These are phyloP conservation scores for Oryctes rhinoceros DNA, from an alignment of 1,140 invertebrate species.

Conservation along the genomic window DNA sequence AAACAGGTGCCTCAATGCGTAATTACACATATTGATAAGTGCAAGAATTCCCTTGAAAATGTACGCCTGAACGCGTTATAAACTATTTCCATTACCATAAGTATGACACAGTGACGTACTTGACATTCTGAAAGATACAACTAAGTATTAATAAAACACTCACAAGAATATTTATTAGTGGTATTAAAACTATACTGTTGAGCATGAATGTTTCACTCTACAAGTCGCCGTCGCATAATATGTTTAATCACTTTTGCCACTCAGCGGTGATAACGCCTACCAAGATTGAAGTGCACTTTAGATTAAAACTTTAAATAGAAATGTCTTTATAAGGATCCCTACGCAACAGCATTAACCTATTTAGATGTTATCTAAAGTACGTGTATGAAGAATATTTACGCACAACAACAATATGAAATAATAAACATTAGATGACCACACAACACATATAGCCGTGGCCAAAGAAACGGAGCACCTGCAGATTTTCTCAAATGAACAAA, in stretches of 20 bases:
- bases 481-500: too few relatives aligned
- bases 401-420: background rate
- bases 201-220: background rate
- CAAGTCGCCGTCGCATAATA: conserved; percentile 5
- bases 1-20: too few relatives aligned
- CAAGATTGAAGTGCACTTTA: conserved; percentile 21
- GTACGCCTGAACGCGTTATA: too few relatives aligned
- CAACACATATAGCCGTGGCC: background rate
- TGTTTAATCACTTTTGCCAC: background rate
- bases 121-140: too few relatives aligned
- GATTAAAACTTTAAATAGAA: conserved; percentile 18
- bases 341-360: conserved; percentile 24
- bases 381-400: background rate
- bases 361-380: conserved; percentile 7
- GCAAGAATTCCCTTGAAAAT: too few relatives aligned
- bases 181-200: too few relatives aligned
- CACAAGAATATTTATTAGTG: too few relatives aligned
- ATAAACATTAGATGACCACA: background rate
- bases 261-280: conserved; percentile 20
- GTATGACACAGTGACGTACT: too few relatives aligned
- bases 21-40: too few relatives aligned
- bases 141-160: too few relatives aligned
- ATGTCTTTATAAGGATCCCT: background rate
- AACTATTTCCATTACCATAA: too few relatives aligned
- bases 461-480: background rate